Evolutionary conservation across 2,797 vertebrate genomes (phyloP).

Genomic region (Prunella strophiata): DNA sequence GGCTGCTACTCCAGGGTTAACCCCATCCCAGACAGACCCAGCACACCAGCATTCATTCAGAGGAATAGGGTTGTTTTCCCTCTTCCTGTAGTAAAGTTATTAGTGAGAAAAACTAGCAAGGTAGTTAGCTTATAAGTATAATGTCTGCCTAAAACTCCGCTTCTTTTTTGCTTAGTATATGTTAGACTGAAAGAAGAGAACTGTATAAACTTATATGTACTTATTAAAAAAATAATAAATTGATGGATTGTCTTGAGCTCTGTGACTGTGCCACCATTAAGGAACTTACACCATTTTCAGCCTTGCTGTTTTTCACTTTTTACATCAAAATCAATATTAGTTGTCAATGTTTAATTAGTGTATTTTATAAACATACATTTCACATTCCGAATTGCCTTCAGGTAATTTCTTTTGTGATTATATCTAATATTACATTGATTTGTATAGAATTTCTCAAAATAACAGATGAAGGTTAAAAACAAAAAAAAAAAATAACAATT

Average conservation of each 20-base stretch:
- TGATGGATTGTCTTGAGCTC: background rate
- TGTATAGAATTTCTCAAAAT: background rate
- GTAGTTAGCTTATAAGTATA: background rate
- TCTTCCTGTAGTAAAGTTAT: background rate
- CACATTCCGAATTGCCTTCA: background rate
- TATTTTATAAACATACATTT: background rate
- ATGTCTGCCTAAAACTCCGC: background rate
- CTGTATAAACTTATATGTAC: background rate
- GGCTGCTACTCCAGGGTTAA: background rate
- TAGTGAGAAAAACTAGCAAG: background rate
- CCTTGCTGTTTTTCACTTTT: background rate
- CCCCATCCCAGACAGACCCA: background rate
- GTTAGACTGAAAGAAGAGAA: background rate
- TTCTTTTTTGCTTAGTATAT: background rate
- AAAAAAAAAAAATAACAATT: background rate
- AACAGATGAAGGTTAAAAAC: background rate
- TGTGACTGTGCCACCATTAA: background rate
- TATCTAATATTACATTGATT: background rate
- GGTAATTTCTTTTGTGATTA: background rate
- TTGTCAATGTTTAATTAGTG: background rate
- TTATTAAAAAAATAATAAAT: background rate
- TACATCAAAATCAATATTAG: background rate
- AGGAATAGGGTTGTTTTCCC: background rate
- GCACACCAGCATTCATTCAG: background rate
- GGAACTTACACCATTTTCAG: background rate